Conservation (phyloP, 2,888 invertebrate genomes). For the Octonoba sinensis region DNA sequence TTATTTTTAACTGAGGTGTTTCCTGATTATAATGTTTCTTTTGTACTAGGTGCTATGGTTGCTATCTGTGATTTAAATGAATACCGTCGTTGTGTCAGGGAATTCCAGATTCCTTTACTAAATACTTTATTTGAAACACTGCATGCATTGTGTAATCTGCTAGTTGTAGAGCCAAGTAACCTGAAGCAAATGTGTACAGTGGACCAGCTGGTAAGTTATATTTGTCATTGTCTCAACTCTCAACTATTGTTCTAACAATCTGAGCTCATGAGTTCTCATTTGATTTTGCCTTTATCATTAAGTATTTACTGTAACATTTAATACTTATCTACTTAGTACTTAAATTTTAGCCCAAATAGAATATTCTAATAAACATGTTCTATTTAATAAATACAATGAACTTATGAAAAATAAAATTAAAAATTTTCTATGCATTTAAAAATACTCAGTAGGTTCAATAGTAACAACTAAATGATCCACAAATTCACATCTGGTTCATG, state of each 20-base stretch:
- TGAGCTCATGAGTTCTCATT: background rate
- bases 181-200: conserved; percentile 94
- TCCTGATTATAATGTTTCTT: background rate
- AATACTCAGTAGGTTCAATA: too few species aligned
- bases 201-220: conserved; percentile 86
- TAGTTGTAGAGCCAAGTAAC: conserved; percentile 96
- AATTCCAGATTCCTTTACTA: conserved; percentile 82
- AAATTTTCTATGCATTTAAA: too few species aligned
- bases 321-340: too few species aligned
- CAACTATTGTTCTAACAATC: background rate
- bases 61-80: conserved; percentile 98
- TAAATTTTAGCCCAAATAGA: too few species aligned
- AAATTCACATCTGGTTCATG: too few species aligned
- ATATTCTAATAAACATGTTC: too few species aligned
- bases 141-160: conserved; percentile 93
- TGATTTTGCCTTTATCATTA: too few species aligned
- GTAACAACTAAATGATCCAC: too few species aligned
- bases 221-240: background rate
- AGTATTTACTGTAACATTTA: too few species aligned
- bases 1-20: background rate
- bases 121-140: conserved; percentile 93
- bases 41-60: conserved; percentile 87
- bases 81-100: conserved; percentile 90
- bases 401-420: too few species aligned
- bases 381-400: too few species aligned